Evolutionary conservation across 2,113 vertebrate species (phyloP).

Genomic region (Petaurus breviceps): DNA sequence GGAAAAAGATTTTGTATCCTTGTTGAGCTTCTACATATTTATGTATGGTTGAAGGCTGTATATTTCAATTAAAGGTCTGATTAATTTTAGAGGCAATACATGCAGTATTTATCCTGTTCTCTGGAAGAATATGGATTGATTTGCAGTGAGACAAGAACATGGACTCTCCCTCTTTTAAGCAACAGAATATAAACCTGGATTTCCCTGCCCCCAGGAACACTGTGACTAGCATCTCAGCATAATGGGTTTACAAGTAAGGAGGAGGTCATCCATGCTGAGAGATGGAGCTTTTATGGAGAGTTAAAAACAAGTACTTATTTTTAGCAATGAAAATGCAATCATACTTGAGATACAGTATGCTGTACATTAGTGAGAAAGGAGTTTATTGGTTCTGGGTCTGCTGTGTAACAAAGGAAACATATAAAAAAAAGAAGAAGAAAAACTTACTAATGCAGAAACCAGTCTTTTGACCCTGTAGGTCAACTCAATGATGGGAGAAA

Average conservation of each 20-base stretch:
- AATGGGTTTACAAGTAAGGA: slow-evolving; percentile 16
- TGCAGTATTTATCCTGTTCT: neutral
- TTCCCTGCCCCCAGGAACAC: neutral
- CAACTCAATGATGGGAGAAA: slow-evolving; percentile 31
- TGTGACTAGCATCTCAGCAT: neutral
- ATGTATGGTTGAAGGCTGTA: neutral
- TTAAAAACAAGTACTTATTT: slow-evolving; percentile 61
- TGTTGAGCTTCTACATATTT: neutral
- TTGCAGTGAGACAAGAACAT: neutral
- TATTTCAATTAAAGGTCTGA: neutral
- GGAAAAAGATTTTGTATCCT: neutral
- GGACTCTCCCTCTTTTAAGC: neutral
- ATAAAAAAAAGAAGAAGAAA: slow-evolving; percentile 47
- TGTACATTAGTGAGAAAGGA: slow-evolving; percentile 43
- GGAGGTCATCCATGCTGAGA: neutral
- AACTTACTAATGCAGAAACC: slow-evolving; percentile 36
- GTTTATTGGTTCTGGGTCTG: slow-evolving; percentile 42
- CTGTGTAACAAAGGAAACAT: slow-evolving; percentile 63
- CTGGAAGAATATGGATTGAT: neutral
- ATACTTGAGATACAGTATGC: slow-evolving; percentile 23
- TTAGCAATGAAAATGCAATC: slow-evolving; percentile 27
- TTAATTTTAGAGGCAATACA: neutral
- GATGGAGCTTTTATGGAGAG: slow-evolving; percentile 32
- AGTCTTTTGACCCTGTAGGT: neutral
- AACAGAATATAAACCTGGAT: neutral